phyloP scores from a whole-genome alignment of 2,888 invertebrate species.

The Xylota sylvarum region DNA sequence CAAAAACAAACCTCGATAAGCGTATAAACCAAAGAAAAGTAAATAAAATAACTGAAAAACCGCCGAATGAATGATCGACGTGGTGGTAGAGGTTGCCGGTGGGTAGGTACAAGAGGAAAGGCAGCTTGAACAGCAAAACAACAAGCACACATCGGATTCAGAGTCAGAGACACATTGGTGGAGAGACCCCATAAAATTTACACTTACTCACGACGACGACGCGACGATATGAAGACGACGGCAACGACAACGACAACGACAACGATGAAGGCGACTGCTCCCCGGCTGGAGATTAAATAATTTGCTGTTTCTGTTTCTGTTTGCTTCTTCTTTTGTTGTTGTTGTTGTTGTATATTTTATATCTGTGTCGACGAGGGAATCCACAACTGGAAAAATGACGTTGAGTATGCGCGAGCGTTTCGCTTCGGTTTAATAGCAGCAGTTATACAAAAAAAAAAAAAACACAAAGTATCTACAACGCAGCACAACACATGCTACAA shows the following conservation, averaged over 20 bases:
- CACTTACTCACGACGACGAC: slow-evolving; percentile 65
- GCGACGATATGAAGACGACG: slow-evolving; percentile 1
- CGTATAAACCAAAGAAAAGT: slow-evolving; percentile 53
- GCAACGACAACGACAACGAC: slow-evolving; percentile 29
- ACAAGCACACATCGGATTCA: slow-evolving; percentile 19
- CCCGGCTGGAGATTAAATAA: slow-evolving; percentile 71
- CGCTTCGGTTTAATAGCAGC: slow-evolving; percentile 44
- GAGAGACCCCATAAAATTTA: slow-evolving; percentile 68
- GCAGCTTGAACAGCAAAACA: not conserved
- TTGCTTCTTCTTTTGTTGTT: slow-evolving; percentile 21
- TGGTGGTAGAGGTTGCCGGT: not conserved
- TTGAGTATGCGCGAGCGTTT: slow-evolving; percentile 69
- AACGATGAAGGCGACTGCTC: slow-evolving; percentile 37
- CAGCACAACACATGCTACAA: slow-evolving; percentile 46
- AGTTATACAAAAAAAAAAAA: slow-evolving; percentile 23
- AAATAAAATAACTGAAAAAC: slow-evolving; percentile 57
- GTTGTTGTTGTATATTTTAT: slow-evolving; percentile 23
- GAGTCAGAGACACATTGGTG: slow-evolving; percentile 51
- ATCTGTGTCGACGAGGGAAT: slow-evolving; percentile 65
- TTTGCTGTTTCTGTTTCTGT: slow-evolving; percentile 30
- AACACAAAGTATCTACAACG: slow-evolving; percentile 37
- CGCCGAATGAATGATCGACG: slow-evolving; percentile 32
- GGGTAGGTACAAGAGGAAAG: not conserved
- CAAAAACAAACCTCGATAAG: slow-evolving; percentile 71
- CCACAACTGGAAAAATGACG: slow-evolving; percentile 66